Conservation (phyloP, 2,797 vertebrate species). For the Dromococcyx pavoninus region DNA sequence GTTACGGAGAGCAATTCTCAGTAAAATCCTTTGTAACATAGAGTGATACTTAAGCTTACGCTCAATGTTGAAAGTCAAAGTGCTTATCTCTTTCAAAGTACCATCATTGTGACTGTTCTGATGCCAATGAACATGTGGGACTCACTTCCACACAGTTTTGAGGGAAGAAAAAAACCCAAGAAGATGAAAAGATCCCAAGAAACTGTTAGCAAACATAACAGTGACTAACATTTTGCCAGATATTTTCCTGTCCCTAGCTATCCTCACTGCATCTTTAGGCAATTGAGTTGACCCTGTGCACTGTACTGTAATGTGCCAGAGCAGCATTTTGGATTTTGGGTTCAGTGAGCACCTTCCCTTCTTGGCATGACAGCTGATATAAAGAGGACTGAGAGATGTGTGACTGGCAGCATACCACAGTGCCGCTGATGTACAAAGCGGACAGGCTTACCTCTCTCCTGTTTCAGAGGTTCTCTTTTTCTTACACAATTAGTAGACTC, state of each 20-base stretch:
- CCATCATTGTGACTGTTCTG: neutral
- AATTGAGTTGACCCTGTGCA: neutral
- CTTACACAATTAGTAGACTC: neutral
- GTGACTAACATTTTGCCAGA: neutral
- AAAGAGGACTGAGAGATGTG: neutral
- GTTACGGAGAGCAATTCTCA: neutral
- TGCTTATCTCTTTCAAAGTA: neutral
- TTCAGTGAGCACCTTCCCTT: neutral
- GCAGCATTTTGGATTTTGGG: neutral
- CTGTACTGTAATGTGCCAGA: neutral
- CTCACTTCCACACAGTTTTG: neutral
- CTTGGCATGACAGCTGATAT: too few relatives aligned
- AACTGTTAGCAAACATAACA: neutral
- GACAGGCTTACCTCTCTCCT: neutral
- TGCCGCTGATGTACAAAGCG: neutral
- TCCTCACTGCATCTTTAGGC: neutral
- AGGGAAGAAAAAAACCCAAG: neutral
- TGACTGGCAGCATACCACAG: fast-evolving
- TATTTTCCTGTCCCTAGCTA: neutral
- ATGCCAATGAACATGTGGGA: neutral
- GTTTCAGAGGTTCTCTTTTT: neutral
- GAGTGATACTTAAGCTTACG: neutral
- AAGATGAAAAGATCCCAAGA: neutral
- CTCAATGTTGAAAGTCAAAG: neutral
- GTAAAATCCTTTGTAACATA: neutral